Conservation (phyloP, 2,797 vertebrate genomes). For the Alcedo quadribrachys region DNA sequence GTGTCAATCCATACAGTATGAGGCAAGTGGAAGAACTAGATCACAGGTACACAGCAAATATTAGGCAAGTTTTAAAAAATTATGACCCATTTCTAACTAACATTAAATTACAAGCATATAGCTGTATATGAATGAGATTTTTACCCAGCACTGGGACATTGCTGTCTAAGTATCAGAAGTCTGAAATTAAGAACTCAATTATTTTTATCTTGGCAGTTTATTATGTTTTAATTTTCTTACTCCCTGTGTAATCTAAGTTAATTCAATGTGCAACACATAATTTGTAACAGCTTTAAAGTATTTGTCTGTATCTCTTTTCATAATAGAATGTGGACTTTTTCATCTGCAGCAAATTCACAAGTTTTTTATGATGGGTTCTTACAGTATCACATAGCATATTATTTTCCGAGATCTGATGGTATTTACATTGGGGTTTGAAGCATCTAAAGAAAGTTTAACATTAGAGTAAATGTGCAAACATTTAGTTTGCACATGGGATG, state of each 20-base stretch:
- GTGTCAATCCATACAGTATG: neutral
- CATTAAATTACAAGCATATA: neutral
- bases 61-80: neutral
- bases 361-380: neutral
- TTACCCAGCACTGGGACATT: neutral
- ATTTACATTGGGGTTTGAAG: neutral
- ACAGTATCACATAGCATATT: neutral
- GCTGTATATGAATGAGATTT: neutral
- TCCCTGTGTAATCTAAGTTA: neutral
- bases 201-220: neutral
- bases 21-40: neutral
- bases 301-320: neutral
- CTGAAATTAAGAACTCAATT: neutral
- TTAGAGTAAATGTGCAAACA: too few species aligned
- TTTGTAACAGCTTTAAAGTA: neutral
- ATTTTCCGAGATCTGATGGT: neutral
- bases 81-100: neutral
- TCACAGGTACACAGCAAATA: neutral
- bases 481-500: neutral
- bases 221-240: neutral
- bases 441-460: neutral
- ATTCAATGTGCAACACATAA: neutral
- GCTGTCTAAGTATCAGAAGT: neutral
- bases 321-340: neutral
- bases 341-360: neutral